These are phyloP conservation scores for Ennomos erosarius DNA, from an alignment of 2,888 invertebrate species.

Conservation along the genomic window DNA sequence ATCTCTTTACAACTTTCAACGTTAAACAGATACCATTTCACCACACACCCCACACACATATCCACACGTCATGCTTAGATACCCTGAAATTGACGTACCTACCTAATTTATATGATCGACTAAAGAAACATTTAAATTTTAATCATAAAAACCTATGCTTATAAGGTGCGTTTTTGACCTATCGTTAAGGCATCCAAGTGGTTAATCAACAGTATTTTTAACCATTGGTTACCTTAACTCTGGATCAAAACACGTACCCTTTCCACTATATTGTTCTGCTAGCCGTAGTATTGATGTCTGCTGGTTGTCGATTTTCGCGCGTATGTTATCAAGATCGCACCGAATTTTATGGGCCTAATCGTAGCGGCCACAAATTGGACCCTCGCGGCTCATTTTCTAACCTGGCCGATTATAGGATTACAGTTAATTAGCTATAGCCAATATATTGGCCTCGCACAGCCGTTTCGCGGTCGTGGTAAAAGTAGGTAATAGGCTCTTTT, in stretches of 20 bases:
- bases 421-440: constrained; percentile 82
- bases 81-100: too few species aligned
- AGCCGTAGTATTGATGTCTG: constrained; percentile 9
- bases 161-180: too few species aligned
- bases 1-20: too few species aligned
- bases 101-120: too few species aligned
- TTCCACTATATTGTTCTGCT: background rate
- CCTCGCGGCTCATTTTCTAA: constrained; percentile 80
- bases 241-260: too few species aligned
- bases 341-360: constrained; percentile 83
- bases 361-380: constrained; percentile 77
- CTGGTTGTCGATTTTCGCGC: constrained; percentile 69
- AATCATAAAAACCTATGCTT: background rate
- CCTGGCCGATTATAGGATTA: constrained; percentile 83
- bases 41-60: too few species aligned
- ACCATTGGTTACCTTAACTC: too few species aligned
- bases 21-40: too few species aligned
- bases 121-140: too few species aligned
- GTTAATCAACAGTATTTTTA: too few species aligned
- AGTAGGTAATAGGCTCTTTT: constrained; percentile 25
- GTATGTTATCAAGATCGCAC: constrained; percentile 80
- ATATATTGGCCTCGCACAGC: constrained; percentile 65
- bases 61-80: too few species aligned
- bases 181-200: too few species aligned
- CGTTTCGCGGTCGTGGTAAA: constrained; percentile 31